Evolutionary conservation across 2,797 vertebrate species (phyloP), one percentile per base, ranked within the genome.

Genomic region (Intellagama lesueurii): DNA sequence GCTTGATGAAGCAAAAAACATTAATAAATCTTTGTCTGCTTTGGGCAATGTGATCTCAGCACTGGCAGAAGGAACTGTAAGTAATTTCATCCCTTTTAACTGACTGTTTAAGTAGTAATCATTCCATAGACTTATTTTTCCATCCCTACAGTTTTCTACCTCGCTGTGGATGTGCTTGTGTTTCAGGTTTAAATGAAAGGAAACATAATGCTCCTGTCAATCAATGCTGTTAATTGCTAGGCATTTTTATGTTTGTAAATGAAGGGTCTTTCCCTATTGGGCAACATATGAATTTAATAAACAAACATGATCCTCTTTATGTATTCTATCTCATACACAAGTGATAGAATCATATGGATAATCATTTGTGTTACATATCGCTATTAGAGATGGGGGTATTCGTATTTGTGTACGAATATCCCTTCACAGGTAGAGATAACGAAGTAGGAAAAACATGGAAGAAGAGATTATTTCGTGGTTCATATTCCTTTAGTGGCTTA

Each of bases 1-100:
- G 82, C 96, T 99, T 24, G 99, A 99, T 7, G 99, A 99, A 97
- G 99, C 99, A 89, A 99, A 99, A 97, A 99, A 99, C 95, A 99
- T 99, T 97, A 99, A 99, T 97, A 99, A 99, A 92, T 99, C 98
- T 96, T 96, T 99, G 89, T 99, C 98, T 75, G 98, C 99, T 86
- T 97, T 99, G 76, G 99, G 99, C 87, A 99, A 99, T 1, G 99
- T 99, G 94, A 99, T 99, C 90, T 98, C 98, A 0, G 98, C 99
- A 79, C 95, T 99, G 96, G 98, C 98, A 72, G 98, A 99, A 96
- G 98, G 98, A 96, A 99, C 98, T 68, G 99, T 99, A 95, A 98
- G 98, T 98, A 87, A 93, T 92, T 88, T 86, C 35, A 28, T 69
- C 35, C 35, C 44, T 7, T 56, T 30, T 30, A 24, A 81, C 7